These are phyloP conservation scores for Drosophila fulvimacula DNA, from an alignment of 2,888 invertebrate species.

Conservation along the genomic window DNA sequence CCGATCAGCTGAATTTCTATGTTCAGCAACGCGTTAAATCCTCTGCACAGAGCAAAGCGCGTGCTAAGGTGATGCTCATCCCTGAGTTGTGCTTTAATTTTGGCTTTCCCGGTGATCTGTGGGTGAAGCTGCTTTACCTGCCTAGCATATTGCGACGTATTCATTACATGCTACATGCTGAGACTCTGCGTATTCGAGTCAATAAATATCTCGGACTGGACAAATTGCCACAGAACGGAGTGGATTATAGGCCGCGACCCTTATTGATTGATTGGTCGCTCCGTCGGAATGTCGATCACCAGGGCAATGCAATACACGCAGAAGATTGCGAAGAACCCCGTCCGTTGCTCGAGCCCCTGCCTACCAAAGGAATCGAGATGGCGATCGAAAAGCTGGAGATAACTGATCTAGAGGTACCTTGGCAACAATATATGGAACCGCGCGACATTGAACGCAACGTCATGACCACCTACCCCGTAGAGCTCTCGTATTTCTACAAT, in stretches of 20 bases:
- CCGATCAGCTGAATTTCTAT: slow-evolving; percentile 83
- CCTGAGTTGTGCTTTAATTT: slow-evolving; percentile 94
- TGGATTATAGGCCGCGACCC: slow-evolving; percentile 71
- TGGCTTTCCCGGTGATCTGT: slow-evolving; percentile 90
- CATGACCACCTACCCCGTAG: slow-evolving; percentile 87
- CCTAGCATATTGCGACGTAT: slow-evolving; percentile 93
- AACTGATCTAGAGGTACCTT: slow-evolving; percentile 57
- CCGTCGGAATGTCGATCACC: slow-evolving; percentile 69
- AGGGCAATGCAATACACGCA: slow-evolving; percentile 65
- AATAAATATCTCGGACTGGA: slow-evolving; percentile 74
- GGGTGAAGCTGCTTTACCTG: slow-evolving; percentile 93
- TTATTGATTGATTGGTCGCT: slow-evolving; percentile 79
- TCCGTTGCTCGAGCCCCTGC: slow-evolving; percentile 71
- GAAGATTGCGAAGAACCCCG: slow-evolving; percentile 63
- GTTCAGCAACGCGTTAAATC: slow-evolving; percentile 74
- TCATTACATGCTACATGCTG: slow-evolving; percentile 82
- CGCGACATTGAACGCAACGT: slow-evolving; percentile 88
- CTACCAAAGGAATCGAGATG: slow-evolving; percentile 53
- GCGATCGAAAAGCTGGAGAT: slow-evolving; percentile 41
- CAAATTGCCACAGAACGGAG: slow-evolving; percentile 33
- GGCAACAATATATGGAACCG: slow-evolving; percentile 86
- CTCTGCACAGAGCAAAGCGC: slow-evolving; percentile 77
- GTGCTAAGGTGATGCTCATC: slow-evolving; percentile 89
- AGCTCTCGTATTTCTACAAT: slow-evolving; percentile 89
- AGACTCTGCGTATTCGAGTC: slow-evolving; percentile 83